Conservation (phyloP, 1,140 invertebrate genomes). For the Dendroctonus valens region DNA sequence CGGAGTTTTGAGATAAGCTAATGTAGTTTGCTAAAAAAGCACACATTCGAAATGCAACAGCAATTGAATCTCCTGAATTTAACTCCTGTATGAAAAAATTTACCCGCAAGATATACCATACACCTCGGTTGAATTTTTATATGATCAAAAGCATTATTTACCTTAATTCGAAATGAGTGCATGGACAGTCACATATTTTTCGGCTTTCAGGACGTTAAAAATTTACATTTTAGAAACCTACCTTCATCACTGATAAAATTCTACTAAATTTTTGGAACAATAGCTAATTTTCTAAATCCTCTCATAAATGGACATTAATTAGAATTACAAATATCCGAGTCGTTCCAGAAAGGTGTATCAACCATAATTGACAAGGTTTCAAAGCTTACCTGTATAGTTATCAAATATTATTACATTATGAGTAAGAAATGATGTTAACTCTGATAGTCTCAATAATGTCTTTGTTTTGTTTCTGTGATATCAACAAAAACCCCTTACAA, state of each 20-base stretch:
- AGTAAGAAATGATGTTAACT: too few species aligned
- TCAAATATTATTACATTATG: background rate
- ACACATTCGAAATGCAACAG: background rate
- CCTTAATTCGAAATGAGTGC: constrained; percentile 25
- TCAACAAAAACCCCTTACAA: too few species aligned
- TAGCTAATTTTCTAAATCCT: constrained; percentile 15
- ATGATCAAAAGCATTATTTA: constrained; percentile 21
- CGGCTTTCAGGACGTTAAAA: constrained; percentile 10
- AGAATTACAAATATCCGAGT: too few species aligned
- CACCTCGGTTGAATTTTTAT: constrained; percentile 23
- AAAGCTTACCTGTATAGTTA: constrained; percentile 7
- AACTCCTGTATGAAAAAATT: constrained; percentile 11
- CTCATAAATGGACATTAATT: constrained; percentile 1
- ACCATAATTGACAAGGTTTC: background rate
- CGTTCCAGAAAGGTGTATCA: too few species aligned
- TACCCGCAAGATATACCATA: constrained; percentile 23
- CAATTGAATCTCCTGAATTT: background rate
- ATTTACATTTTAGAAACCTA: constrained; percentile 26
- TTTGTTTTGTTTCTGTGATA: too few species aligned
- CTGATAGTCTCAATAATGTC: too few species aligned
- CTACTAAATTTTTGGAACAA: constrained; percentile 19
- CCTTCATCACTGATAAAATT: constrained; percentile 24
- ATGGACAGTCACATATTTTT: constrained; percentile 4
- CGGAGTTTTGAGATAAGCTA: too few species aligned
- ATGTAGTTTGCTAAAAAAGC: too few species aligned